Evolutionary conservation across 2,888 invertebrate genomes (phyloP).

Genomic region (Drosophila yooni): DNA sequence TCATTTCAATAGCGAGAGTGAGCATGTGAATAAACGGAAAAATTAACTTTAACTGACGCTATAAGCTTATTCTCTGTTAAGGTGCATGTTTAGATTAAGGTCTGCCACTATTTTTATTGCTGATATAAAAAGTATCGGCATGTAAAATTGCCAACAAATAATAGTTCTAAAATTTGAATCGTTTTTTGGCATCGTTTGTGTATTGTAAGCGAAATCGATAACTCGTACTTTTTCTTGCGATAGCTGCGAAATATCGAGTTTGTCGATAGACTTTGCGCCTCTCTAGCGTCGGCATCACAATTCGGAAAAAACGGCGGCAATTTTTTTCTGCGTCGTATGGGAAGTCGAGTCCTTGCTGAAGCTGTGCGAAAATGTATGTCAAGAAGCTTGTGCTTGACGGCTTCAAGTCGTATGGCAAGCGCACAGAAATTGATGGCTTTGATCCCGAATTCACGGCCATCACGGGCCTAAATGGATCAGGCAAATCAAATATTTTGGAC

Average conservation of each 20-base stretch:
- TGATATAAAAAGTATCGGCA: not conserved
- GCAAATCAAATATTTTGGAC: slow-evolving; percentile 98
- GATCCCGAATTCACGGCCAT: slow-evolving; percentile 98
- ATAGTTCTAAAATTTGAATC: not conserved
- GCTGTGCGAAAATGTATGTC: slow-evolving; percentile 90
- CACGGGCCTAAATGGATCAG: slow-evolving; percentile 98
- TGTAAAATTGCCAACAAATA: not conserved
- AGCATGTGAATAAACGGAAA: slow-evolving; percentile 74
- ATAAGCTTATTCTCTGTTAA: not conserved
- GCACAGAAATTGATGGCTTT: slow-evolving; percentile 96
- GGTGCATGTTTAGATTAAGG: not conserved
- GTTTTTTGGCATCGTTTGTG: not conserved
- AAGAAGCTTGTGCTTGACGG: slow-evolving; percentile 97
- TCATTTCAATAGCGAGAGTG: slow-evolving; percentile 18
- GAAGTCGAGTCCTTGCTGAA: not conserved
- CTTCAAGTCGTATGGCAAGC: slow-evolving; percentile 98
- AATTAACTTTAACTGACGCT: slow-evolving; percentile 63
- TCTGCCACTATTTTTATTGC: not conserved
- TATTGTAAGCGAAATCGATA: slow-evolving; percentile 1
- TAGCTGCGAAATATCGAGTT: not conserved
- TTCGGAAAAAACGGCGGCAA: slow-evolving; percentile 57
- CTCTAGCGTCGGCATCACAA: slow-evolving; percentile 47
- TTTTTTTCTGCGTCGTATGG: not conserved
- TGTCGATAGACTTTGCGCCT: slow-evolving; percentile 12
- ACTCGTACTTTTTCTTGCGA: not conserved